Base-by-base conservation (phyloP, 2,113 vertebrate species). In the Sphaerodactylus townsendi region DNA sequence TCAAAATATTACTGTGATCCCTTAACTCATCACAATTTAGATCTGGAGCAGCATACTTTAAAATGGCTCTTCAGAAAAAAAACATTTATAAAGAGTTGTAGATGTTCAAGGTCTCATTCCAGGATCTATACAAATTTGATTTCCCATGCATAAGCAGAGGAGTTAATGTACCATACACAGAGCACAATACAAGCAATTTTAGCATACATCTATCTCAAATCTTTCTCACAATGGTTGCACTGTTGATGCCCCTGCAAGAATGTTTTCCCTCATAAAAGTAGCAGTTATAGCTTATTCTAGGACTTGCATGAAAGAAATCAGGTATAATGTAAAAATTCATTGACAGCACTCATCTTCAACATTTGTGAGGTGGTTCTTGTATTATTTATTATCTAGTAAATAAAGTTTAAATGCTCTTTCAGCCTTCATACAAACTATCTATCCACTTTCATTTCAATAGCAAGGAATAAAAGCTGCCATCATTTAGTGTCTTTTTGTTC, bases 341-440 rank as follows among this genome's bases (percentile, higher is more conserved):
- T 10, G 56, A 85, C 66, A 89, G 79, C 73, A 89, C 84, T 92
- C 79, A 79, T 89, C 82, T 68, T 86, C 79, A 81, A 44, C 59
- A 82, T 92, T 64, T 87, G 88, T 84, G 79, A 76, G 86, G 72
- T 25, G 77, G 70, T 39, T 79, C 88, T 91, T 85, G 79, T 90
- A 93, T 92, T 92, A 92, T 92, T 94, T 93, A 92, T 90, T 80
- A 79, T 84, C 83, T 89, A 85, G 82, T 87, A 94, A 94, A 94
- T 92, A 90, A 92, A 92, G 81, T 76, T 91, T 87, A 94, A 94
- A 92, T 30, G 88, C 69, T 90, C 91, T 64, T 87, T 86, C 82
- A 94, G 88, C 84, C 89, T 87, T 81, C 77, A 79, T 93, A 86
- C 86, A 94, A 93, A 91, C 82, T 86, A 30, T 6, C 79, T 90